Evolutionary conservation across 2,888 invertebrate genomes (phyloP), one percentile per base, ranked within the genome.

Genomic region (Zhuqinia jingwanae): DNA sequence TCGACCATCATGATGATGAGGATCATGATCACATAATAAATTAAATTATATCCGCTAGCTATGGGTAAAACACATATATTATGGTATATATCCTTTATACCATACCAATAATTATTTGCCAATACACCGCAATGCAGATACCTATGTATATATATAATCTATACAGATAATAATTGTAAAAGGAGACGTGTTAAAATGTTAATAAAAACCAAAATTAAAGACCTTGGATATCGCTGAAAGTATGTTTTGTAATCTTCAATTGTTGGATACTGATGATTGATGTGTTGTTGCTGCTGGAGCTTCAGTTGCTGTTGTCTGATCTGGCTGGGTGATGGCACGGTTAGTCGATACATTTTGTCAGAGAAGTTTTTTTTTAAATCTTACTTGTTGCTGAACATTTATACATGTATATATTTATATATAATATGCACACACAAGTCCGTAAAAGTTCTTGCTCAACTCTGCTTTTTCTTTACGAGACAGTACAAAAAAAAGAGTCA

Each of bases 201-300:
- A 3, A 36, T 36, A 36, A 36, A 36, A 36, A 36, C 36, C 8
- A 36, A 36, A 36, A 36, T 6, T 6, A 36, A 36, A 79, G 80
- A 87, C 87, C 87, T 87, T 87, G 82, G 75, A 87, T 87, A 78
- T 87, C 87, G 70, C 84, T 84, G 84, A 87, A 87, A 20, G 84
- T 87, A 45, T 84, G 65, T 84, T 87, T 87, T 27, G 87, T 84
- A 73, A 87, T 79, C 79, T 87, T 87, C 79, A 87, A 53, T 25
- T 87, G 82, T 27, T 82, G 82, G 42, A 87, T n/a, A 47, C 22
- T 83, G 75, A 36, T 83, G 83, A 76, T 65, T 83, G 76, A 83
- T 83, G 83, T 83, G 87, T 58, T 87, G 87, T 25, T 85, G 79
- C 70, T 87, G 81, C 78, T 83, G 76, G 82, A 87, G 82, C 42